Evolutionary conservation across 2,888 invertebrate genomes (phyloP), one percentile per base, ranked within the genome.

Genomic region (Apamea anceps): DNA sequence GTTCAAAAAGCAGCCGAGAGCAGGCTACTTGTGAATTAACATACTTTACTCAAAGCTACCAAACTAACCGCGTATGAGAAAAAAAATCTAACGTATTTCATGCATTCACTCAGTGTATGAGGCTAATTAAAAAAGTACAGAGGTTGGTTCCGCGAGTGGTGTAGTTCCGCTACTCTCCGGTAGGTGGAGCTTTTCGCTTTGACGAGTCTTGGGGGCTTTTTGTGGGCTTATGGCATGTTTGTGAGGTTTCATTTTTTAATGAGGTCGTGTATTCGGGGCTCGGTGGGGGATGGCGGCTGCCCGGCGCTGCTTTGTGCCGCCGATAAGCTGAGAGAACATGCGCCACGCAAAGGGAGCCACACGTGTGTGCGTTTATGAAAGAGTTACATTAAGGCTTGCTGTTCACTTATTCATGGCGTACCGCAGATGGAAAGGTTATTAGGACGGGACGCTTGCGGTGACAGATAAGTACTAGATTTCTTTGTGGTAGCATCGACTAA

Each of bases 111-210:
- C 93, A 90, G 91, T 95, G 95, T 95, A 96, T 96, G 95, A 91
- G 90, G 96, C 96, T 96, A 97, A 97, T 97, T 97, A 97, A 97
- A 96, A 96, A 95, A 94, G 96, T 94, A 96, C 96, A 96, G 95
- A 94, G 95, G 94, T 91, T 96, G 96, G 94, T 92, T 96, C 86
- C 92, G 94, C 94, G 94, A 96, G 96, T 95, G 95, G 94, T 85
- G 96, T 94, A 96, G 96, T 96, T 95, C 94, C 92, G 96, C 96
- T 96, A 96, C 96, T 96, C 96, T 91, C 96, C 96, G 94, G 93
- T 93, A 94, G 96, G 96, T 91, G 91, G 95, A 95, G 96, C 95
- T 94, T 93, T 94, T 93, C 93, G 94, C 96, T 96, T 96, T 96
- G 96, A 96, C 93, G 92, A 93, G 91, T 91, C 92, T 92, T 88